Base-by-base conservation (phyloP, 2,888 invertebrate genomes). In the Dasysyrphus albostriatus region DNA sequence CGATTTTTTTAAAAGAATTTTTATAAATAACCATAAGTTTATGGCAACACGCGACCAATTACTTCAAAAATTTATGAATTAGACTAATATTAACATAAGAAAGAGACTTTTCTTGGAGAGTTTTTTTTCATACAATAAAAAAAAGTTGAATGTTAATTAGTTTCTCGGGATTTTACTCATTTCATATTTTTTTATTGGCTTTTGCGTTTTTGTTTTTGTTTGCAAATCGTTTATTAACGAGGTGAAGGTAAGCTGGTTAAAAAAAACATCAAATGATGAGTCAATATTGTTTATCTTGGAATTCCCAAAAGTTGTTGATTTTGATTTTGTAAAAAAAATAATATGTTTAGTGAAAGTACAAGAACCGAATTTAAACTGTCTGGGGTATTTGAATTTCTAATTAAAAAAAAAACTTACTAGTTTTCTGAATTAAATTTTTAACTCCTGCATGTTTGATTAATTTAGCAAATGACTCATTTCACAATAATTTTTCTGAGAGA, bases 231-330 rank as follows among this genome's bases (percentile, higher is more conserved):
- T n/a, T 54, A 3, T 8, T n/a, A 54, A 54, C 29, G 54, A 79
- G 74, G 80, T 83, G 49, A 80, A 83, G 74, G 79, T 70, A 75
- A 79, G 63, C 75, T n/a, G 34, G 51, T 78, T 67, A 51, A 34
- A 58, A 73, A 73, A 76, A 67, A 74, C 39, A 67, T 44, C 61
- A 32, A 1, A 34, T 12, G 49, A 63, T 83, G 83, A 83, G 42
- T 83, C 83, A 80, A 29, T 24, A 32, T 8, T 47, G 54, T 67
- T 58, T 44, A n/a, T 24, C 24, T 42, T 63, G 67, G 83, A 70
- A 79, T 74, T 83, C 75, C 79, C 79, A 39, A 44, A 73, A 49
- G 9, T 37, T 54, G 19, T 69, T 56, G n/a, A 54, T 34, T 72
- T 63, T 56, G 44, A 47, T 65, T 63, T 9, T n/a, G 5, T 32